Evolutionary conservation across 2,113 vertebrate species (phyloP), one percentile per base, ranked within the genome.

Genomic region (Osmerus eperlanus): DNA sequence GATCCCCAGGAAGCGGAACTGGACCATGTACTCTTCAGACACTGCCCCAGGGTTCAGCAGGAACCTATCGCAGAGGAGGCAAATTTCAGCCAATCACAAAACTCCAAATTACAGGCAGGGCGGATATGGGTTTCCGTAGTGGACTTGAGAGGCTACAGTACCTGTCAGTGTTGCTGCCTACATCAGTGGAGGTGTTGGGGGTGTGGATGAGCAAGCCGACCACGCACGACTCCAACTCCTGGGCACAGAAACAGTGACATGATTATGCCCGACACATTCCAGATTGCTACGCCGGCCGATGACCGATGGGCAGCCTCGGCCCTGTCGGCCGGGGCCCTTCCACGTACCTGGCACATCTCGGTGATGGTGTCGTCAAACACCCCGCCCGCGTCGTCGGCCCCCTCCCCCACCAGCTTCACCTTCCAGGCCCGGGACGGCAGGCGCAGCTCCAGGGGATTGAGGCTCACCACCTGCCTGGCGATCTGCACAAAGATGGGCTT

Each of bases 311-410:
- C 19, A 4, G 32, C 32, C 69, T 52, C 36, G 23, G 21, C 36
- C 2, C 5, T 54, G 21, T 53, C n/a, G 14, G 36, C 4, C 1
- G 32, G 41, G 69, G 21, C 21, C 72, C 72, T 72, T 5, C 9
- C 2, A 47, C 41, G 9, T 47, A 94, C 93, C 90, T 93, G 93
- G 77, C 93, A 94, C 92, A 94, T 93, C 77, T 94, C 93, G 0
- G 93, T 94, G 73, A 94, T 93, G 71, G 93, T 94, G 83, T 94
- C 93, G 60, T 94, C 93, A 78, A 94, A 94, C 72, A 94, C 93
- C 23, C 93, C 93, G 1, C 93, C 93, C 0, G 93, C 93, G n/a
- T 94, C 93, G n/a, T 94, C 93, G 0, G 93, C 92, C 32, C 92
- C 93, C 82, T 94, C 93, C 14, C 93, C 93, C 0, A 94, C 84